Evolutionary conservation across 1,140 invertebrate species (phyloP), one percentile per base, ranked within the genome.

Genomic region (Tetranychus urticae): DNA sequence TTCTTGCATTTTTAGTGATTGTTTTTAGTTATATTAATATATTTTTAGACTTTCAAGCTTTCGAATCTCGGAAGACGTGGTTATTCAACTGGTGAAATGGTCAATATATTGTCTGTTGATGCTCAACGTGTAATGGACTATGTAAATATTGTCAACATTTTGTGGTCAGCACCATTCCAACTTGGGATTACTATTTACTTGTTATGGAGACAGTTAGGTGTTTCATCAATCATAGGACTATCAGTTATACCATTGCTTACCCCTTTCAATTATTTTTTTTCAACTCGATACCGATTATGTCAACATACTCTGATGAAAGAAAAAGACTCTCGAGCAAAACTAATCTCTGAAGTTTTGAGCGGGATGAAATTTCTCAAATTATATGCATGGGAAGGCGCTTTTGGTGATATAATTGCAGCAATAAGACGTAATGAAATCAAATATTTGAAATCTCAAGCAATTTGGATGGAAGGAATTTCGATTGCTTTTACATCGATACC

Each of bases 391-490:
- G 46, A 47, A 47, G 8, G 8, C 10, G 10, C 46, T 10, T 47
- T 47, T 47, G 8, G 8, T 10, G 10, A 47, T 0, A 71, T 76
- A 50, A 74, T 72, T 13, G 70, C 71, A 61, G 69, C 70, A 57
- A 63, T 67, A 5, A 70, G 70, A 66, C 67, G 67, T n/a, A 69
- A 72, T 64, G 77, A 79, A 65, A 64, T 79, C 33, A 65, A 67
- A 31, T 68, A 75, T 37, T 64, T 79, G 52, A 31, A 56, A 60
- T 8, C 47, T 52, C n/a, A 60, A 54, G 7, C 63, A 68, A 39
- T 37, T 67, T 10, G 48, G 59, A 23, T 35, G 34, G 73, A 74
- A 34, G 81, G 80, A 36, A 88, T 86, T 14, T 86, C 87, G 50
- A 93, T 96, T 23, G 23, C 23, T 23, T 23, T 23, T 23, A 23